These are phyloP conservation scores for Achatina immaculata DNA, from an alignment of 1,140 invertebrate genomes.

Conservation along the genomic window DNA sequence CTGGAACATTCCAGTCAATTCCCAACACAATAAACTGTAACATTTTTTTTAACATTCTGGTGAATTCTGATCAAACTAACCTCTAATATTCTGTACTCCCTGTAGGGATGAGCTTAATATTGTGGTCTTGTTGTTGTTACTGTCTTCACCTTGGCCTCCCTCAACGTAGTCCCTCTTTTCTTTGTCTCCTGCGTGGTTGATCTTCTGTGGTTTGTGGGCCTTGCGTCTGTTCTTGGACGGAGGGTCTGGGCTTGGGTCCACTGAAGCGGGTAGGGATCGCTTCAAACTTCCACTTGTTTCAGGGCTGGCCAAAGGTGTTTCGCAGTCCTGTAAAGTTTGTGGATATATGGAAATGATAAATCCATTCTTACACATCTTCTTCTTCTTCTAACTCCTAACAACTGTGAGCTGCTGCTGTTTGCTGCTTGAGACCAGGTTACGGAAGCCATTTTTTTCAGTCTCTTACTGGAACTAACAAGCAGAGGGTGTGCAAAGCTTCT, in stretches of 20 bases:
- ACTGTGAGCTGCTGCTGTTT: too few relatives aligned
- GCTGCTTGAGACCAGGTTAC: too few relatives aligned
- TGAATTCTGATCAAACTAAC: too few relatives aligned
- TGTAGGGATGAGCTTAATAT: neutral
- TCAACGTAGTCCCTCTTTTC: neutral
- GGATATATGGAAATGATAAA: neutral
- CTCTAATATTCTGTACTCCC: neutral
- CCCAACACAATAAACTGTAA: too few relatives aligned
- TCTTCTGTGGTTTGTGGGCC: conserved; percentile 32
- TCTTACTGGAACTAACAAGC: too few relatives aligned
- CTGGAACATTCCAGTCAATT: too few relatives aligned
- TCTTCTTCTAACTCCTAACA: too few relatives aligned
- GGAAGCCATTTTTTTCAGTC: too few relatives aligned
- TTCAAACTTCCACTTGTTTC: neutral
- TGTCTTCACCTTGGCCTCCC: neutral
- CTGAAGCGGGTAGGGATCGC: neutral
- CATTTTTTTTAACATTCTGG: too few relatives aligned
- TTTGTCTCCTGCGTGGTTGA: conserved; percentile 19
- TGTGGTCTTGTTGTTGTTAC: conserved; percentile 16
- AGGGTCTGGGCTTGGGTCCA: neutral
- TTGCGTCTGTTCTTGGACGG: conserved; percentile 35
- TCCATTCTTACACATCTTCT: too few relatives aligned
- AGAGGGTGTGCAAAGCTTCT: too few relatives aligned
- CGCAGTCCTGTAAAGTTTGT: neutral
- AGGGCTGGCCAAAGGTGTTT: neutral